Evolutionary conservation across 2,888 invertebrate species (phyloP).

Genomic region (Ichneumoninae sp.): DNA sequence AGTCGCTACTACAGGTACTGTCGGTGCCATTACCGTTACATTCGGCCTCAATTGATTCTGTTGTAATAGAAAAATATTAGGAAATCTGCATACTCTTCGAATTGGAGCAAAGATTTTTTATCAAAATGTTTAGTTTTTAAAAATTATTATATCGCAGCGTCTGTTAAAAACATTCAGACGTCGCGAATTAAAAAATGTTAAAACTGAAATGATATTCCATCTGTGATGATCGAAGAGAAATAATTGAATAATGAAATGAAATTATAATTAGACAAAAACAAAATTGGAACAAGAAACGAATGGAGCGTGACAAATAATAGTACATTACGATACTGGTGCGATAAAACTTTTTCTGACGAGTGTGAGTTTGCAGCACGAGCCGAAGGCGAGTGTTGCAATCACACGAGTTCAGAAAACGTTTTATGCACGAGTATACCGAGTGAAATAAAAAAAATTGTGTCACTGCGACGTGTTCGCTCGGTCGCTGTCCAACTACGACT

Average conservation of each 20-base stretch:
- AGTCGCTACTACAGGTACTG: slow-evolving; percentile 74
- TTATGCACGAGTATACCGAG: no score
- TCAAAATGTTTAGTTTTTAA: no score
- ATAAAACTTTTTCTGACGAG: no score
- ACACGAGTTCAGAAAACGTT: no score
- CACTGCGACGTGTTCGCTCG: slow-evolving; percentile 73
- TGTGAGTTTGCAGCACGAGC: no score
- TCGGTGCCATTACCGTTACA: slow-evolving; percentile 80
- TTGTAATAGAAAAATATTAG: slow-evolving; percentile 73
- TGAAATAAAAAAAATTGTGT: not conserved
- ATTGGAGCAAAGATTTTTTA: not conserved
- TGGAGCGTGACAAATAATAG: not conserved
- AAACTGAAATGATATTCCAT: not conserved
- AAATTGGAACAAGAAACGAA: not conserved
- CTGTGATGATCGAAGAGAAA: not conserved
- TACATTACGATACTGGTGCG: no score
- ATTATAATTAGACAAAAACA: not conserved
- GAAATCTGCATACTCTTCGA: slow-evolving; percentile 49
- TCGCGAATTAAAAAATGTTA: not conserved
- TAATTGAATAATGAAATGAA: not conserved
- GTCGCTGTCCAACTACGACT: not conserved
- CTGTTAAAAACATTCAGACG: not conserved
- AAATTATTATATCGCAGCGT: no score
- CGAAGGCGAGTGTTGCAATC: no score
- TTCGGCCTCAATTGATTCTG: slow-evolving; percentile 86